Percentiles rank a stretch among this genome's conserved stretches.
phyloP scores from a whole-genome alignment of 2,797 vertebrate species.

The Perdix hodgsoniae region DNA sequence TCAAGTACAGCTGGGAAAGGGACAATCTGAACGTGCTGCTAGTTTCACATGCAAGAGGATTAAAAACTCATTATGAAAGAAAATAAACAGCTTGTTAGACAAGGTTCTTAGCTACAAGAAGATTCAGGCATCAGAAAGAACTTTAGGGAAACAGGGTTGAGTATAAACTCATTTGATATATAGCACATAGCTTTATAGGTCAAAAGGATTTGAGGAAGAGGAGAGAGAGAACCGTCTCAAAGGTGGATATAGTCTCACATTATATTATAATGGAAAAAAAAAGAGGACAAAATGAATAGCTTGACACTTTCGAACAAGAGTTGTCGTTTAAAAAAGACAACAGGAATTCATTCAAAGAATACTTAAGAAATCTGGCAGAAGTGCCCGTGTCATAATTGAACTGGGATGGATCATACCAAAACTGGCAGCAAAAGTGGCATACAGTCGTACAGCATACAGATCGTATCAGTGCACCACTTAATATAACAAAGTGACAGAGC shows the following conservation, averaged over 20 bases:
- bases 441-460: rapidly evolving
- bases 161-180: background rate
- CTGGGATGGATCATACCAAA: background rate
- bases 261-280: background rate
- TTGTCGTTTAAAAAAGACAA: background rate
- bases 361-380: background rate
- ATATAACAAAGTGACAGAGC: background rate
- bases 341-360: background rate
- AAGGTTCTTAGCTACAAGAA: background rate
- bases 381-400: background rate
- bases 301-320: background rate
- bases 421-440: background rate
- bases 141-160: background rate
- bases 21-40: background rate
- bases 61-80: background rate
- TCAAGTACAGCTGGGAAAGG: background rate
- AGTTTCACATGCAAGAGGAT: background rate
- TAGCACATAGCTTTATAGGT: background rate
- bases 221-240: background rate
- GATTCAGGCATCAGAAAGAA: background rate
- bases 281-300: background rate
- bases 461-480: background rate
- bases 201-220: background rate
- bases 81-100: background rate
- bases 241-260: background rate